phyloP scores from a whole-genome alignment of 2,113 vertebrate species.

The Microtus pennsylvanicus region DNA sequence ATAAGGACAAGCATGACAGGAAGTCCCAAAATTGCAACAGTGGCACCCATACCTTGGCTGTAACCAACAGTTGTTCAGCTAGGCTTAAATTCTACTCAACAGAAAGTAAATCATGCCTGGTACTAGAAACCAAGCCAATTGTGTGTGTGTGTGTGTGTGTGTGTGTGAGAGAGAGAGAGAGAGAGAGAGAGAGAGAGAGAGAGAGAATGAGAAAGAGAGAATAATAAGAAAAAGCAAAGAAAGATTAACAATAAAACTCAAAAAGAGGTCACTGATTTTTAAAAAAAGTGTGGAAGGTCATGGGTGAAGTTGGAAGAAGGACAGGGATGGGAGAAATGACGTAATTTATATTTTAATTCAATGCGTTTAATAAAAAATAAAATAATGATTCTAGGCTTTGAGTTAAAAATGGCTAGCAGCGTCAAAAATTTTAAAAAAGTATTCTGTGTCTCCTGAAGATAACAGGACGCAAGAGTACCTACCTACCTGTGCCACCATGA shows the following conservation, averaged over 20 bases:
- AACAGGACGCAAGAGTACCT: not conserved
- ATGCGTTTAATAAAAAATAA: not conserved
- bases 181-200: too few species aligned
- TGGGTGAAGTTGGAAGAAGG: not conserved
- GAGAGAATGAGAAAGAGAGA: not conserved
- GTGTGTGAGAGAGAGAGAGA: too few species aligned
- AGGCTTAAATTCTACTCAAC: not conserved
- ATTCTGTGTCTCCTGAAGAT: not conserved
- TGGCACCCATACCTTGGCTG: not conserved
- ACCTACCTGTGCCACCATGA: not conserved
- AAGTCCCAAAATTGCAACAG: not conserved
- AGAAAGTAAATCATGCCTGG: not conserved
- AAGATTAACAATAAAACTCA: not conserved
- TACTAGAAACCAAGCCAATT: not conserved
- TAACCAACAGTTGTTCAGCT: not conserved
- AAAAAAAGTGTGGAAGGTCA: not conserved
- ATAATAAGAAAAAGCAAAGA: not conserved
- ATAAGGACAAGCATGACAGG: not conserved
- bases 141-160: not conserved
- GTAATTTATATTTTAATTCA: not conserved
- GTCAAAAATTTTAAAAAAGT: not conserved
- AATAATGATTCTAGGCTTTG: not conserved
- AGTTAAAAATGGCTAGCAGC: not conserved
- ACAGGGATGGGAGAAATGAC: not conserved
- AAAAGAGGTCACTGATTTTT: not conserved